Evolutionary conservation across 2,797 vertebrate genomes (phyloP), one percentile per base, ranked within the genome.

Genomic region (Gobionotothen gibberifrons): DNA sequence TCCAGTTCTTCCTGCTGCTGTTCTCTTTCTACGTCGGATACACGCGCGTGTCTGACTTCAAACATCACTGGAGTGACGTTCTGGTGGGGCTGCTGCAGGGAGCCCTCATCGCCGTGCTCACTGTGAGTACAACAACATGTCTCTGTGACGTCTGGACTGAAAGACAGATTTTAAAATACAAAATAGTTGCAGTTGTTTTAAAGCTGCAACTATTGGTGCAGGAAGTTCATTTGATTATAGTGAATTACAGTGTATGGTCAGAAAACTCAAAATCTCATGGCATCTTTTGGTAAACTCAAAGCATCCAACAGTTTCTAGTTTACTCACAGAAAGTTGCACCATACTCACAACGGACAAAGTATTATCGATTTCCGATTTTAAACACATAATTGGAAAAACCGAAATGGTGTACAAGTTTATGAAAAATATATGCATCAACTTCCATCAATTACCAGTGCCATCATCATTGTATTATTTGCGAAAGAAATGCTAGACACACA

Each of bases 31-130:
- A 95, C 0, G 98, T 99, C n/a, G 98, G 94, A 26, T 99, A 98
- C 93, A 97, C 96, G 0, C 94, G 97, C 0, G 95, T 99, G 19
- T 96, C 97, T 0, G 98, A 99, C 93, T 95, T 97, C 92, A 98
- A 98, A 51, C 98, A 99, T 87, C 97, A 98, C 94, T 97, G 95
- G 95, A 97, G 96, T 0, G 98, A 99, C 0, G 97, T 99, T 1
- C 72, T 99, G 62, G 94, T 94, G 3, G 98, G 98, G 22, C 92
- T 99, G 58, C 91, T 99, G 85, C 98, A 98, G 89, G 97, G 97
- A 4, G 96, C 96, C 0, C 93, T 98, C 54, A 94, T 99, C 4
- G 98, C 98, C 0, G 32, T 96, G 58, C 94, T 99, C 72, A 96
- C 91, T 0, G 97, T 99, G 92, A 97, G 97, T 90, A 17, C 2